phyloP scores from a whole-genome alignment of 92 coral and sea anemone genomes.

The Epizoanthus rinbou region DNA sequence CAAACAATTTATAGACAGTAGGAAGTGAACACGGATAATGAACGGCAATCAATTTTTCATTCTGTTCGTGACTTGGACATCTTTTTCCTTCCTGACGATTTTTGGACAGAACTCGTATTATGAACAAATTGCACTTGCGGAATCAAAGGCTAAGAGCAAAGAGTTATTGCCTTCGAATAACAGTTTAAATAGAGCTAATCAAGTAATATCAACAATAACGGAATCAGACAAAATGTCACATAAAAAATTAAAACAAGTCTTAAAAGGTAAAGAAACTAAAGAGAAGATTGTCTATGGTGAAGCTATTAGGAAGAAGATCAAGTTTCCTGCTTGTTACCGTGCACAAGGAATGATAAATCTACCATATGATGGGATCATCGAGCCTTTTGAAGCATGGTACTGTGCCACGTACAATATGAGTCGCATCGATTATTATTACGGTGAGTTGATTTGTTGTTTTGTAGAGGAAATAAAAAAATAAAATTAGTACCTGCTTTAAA shows the following conservation, averaged over 20 bases:
- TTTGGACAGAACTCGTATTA: slow-evolving; percentile 21
- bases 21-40: background rate
- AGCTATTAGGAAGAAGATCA: slow-evolving; percentile 31
- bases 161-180: background rate
- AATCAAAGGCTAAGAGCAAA: background rate
- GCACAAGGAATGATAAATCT: slow-evolving; percentile 84
- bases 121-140: slow-evolving; percentile 32
- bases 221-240: slow-evolving; percentile 13
- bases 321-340: slow-evolving; percentile 74
- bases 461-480: too few species aligned
- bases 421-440: slow-evolving; percentile 95
- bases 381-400: slow-evolving; percentile 96
- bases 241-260: slow-evolving; percentile 5
- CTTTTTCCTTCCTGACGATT: background rate
- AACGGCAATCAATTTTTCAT: background rate
- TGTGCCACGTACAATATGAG: slow-evolving; percentile 84
- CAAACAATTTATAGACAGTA: background rate
- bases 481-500: too few species aligned
- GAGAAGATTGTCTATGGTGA: slow-evolving; percentile 6
- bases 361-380: slow-evolving; percentile 86
- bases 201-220: background rate
- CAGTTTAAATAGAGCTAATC: background rate
- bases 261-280: background rate
- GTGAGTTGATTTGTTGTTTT: slow-evolving; percentile 45
- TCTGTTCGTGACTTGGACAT: slow-evolving; percentile 6